Base-by-base conservation (phyloP, 2,113 vertebrate species). In the Gadus macrocephalus region DNA sequence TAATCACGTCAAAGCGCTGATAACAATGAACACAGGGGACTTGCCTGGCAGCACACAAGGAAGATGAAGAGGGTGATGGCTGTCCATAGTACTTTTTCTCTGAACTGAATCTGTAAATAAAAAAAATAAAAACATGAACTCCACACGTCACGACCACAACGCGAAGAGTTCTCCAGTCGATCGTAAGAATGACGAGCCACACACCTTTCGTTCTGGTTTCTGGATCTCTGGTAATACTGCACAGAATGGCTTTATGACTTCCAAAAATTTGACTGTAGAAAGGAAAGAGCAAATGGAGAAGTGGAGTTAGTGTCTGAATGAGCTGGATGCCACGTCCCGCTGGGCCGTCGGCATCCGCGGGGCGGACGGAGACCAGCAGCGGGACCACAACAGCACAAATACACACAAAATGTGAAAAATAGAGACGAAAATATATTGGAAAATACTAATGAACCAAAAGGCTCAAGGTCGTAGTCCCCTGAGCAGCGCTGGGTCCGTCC, bases 1-100 rank as follows among this genome's bases (percentile, higher is more conserved):
- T n/a, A 11, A 31, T 15, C 28, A 38, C 15, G 22, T 22, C 4
- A 22, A 55, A 70, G 61, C 17, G 68, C 5, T 53, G 15, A 71
- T 15, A 64, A 1, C 5, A 65, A 20, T 17, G 12, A n/a, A 14
- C 9, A 25, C 16, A n/a, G 14, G 38, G 16, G 27, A 82, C 78
- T 81, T 88, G 98, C 97, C 95, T 99, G 97, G 83, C 97, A 99
- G 82, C 97, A 99, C 62, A 99, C 97, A 81, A 99, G 87, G 84
- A 99, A 99, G 89, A 99, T 99, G 85, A 99, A 99, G 59, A 99
- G 94, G 0, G 97, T 99, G 78, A 99, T 99, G 69, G 97, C 97
- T 0, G 97, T 99, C 97, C 97, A 99, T 90, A 99, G 85, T 25
- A 99, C 97, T 70, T 99, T 99, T 78, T 99, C 97, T 80, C 95